These are phyloP conservation scores for Setipinna tenuifilis DNA, from an alignment of 2,797 vertebrate genomes.

Conservation along the genomic window DNA sequence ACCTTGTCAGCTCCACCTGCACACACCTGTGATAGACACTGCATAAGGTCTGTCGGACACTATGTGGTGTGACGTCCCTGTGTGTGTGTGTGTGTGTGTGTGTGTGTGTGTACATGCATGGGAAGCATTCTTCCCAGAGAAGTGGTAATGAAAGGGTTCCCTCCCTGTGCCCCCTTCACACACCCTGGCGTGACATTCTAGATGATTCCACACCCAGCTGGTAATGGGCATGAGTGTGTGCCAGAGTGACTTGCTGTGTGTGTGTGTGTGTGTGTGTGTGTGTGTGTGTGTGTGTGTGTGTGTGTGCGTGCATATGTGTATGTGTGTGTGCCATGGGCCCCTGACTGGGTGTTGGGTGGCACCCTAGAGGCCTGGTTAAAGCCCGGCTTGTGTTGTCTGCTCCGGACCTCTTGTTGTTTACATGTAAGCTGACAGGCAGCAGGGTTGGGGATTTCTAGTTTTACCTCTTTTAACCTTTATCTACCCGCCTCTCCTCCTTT, in stretches of 20 bases:
- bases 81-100: background rate
- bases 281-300: background rate
- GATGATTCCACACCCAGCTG: constrained; percentile 63
- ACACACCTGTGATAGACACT: background rate
- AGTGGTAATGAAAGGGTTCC: constrained; percentile 44
- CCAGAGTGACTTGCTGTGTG: constrained; percentile 26
- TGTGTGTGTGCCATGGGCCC: background rate
- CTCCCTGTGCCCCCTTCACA: constrained; percentile 31
- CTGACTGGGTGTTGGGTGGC: background rate
- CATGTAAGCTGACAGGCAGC: background rate
- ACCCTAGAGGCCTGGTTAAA: background rate
- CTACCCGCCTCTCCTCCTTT: no score
- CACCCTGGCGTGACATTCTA: constrained; percentile 62
- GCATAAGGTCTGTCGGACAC: background rate
- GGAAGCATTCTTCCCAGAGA: constrained; percentile 25
- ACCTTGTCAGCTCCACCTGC: background rate
- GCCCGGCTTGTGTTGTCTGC: background rate
- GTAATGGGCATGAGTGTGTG: constrained; percentile 60
- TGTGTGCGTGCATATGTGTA: background rate
- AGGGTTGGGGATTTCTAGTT: background rate
- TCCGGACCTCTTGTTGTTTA: background rate
- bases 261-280: constrained; percentile 17
- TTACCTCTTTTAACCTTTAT: no score
- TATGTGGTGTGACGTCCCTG: background rate
- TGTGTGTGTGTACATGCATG: background rate